Evolutionary conservation across 2,113 vertebrate genomes (phyloP), one percentile per base, ranked within the genome.

Genomic region (Pygathrix nemaeus): DNA sequence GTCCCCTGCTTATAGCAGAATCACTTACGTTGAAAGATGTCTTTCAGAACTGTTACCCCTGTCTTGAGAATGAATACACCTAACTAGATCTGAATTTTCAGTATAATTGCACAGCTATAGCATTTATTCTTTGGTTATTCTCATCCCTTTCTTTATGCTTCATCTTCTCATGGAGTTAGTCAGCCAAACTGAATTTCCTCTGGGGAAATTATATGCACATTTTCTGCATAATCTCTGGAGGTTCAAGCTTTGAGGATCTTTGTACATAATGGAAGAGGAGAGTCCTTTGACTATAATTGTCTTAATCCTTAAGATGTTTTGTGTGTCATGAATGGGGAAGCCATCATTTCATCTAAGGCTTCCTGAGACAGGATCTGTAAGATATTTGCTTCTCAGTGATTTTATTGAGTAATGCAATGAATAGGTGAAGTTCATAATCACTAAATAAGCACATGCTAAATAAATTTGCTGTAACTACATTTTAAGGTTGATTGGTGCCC

Each of bases 281-380:
- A 96, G 96, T 79, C 61, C 96, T 97, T 97, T 96, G 87, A 93
- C 87, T 84, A 76, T 87, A 96, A 85, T 95, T 96, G 95, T 97
- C 88, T 96, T 96, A 97, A 96, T 96, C 95, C 97, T 92, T 94
- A 86, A 88, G 66, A 93, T 82, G 87, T 96, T 97, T 97, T 98
- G 92, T 97, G 90, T 94, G 66, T 75, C 55, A 12, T 90, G 93
- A 97, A 97, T 96, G 50, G 59, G 89, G 32, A 90, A 94, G 84
- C 73, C 95, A 93, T 96, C 90, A 64, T 88, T 93, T 97, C 95
- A 97, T 96, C 55, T 83, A 64, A 96, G 84, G 76, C 95, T 94
- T 95, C 85, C 95, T 59, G 57, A 97, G 95, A 90, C 78, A 88
- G 52, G 43, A 73, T 79, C 66, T 68, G 90, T 20, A 96, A 96